These are phyloP conservation scores for Sprattus sprattus DNA, from an alignment of 2,113 vertebrate genomes.

Conservation along the genomic window DNA sequence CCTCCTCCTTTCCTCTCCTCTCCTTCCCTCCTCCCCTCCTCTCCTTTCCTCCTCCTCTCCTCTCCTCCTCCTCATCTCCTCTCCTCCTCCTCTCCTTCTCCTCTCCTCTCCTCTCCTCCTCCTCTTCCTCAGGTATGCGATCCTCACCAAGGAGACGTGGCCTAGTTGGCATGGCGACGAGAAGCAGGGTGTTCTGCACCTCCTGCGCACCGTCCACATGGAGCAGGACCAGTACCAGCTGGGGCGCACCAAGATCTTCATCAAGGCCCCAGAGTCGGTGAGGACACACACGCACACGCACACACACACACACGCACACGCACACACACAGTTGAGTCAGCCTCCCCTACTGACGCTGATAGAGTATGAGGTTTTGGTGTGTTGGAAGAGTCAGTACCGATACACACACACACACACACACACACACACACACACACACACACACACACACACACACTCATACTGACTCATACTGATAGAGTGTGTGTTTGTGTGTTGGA, in stretches of 20 bases:
- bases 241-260: constrained; percentile 88
- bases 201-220: constrained; percentile 92
- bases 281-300: constrained; percentile 49
- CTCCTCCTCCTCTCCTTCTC: not conserved
- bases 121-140: constrained; percentile 82
- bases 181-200: constrained; percentile 90
- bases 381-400: not conserved
- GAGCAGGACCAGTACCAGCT: constrained; percentile 96
- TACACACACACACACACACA: too few relatives aligned
- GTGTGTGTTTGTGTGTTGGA: not conserved
- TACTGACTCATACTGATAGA: too few relatives aligned
- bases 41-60: not conserved
- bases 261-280: constrained; percentile 97
- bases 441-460: too few relatives aligned
- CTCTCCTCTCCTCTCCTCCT: not conserved
- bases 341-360: not conserved
- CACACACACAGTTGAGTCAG: not conserved
- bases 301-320: not conserved
- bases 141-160: constrained; percentile 96
- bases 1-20: not conserved
- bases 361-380: not conserved
- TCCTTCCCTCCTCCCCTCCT: not conserved
- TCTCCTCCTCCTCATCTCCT: not conserved
- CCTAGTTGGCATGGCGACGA: constrained; percentile 92
- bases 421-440: too few relatives aligned